phyloP scores from a whole-genome alignment of 2,888 invertebrate genomes.

The Alitta virens region DNA sequence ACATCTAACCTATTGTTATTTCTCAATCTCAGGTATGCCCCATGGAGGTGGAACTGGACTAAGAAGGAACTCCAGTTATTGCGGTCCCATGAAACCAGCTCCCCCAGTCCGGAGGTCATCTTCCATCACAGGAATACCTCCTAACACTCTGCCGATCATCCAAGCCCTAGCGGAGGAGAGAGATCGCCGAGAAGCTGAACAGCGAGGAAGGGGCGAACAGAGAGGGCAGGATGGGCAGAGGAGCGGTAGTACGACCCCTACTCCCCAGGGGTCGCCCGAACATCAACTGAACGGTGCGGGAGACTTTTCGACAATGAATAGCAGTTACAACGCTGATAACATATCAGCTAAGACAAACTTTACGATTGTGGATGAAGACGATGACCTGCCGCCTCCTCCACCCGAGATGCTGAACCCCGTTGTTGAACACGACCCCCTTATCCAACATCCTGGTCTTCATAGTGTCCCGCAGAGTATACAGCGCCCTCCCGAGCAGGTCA shows the following conservation, averaged over 20 bases:
- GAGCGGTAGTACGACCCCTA: slow-evolving; percentile 15
- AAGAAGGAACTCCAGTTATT: no score
- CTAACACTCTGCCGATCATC: slow-evolving; percentile 15
- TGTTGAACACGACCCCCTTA: background rate
- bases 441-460: background rate
- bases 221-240: background rate
- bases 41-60: no score
- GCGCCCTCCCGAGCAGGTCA: background rate
- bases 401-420: slow-evolving; percentile 9
- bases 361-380: slow-evolving; percentile 1
- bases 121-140: slow-evolving; percentile 39
- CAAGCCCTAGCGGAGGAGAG: background rate
- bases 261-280: slow-evolving; percentile 12
- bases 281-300: background rate
- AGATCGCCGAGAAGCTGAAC: background rate
- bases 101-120: slow-evolving; percentile 49
- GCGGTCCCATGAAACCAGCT: slow-evolving; percentile 40
- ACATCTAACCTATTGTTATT: no score
- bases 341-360: background rate
- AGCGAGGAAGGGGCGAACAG: background rate
- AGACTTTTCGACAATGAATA: background rate
- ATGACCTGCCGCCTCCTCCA: slow-evolving; percentile 16
- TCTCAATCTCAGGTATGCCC: no score
- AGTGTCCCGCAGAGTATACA: background rate
- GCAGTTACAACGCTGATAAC: background rate